A percentile compares a stretch with the other conserved stretches of the same genome.
phyloP scores from a whole-genome alignment of 2,888 invertebrate genomes.

The Microctonus aethiopoides region DNA sequence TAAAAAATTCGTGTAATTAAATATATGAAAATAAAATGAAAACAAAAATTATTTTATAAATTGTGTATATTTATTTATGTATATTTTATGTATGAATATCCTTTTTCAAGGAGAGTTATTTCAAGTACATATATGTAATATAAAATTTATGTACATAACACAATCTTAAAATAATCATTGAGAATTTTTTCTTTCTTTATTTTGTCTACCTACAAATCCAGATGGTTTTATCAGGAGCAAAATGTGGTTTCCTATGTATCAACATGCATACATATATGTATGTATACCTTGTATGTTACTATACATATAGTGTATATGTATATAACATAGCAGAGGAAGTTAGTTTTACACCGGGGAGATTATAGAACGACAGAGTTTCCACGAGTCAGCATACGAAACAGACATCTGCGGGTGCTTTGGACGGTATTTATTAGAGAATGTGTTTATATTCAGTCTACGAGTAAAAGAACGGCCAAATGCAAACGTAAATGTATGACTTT shows the following conservation, averaged over 20 bases:
- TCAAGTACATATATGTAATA: background rate
- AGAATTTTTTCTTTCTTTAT: background rate
- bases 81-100: no score
- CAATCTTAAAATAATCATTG: background rate
- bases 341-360: conserved; percentile 26
- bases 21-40: no score
- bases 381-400: conserved; percentile 5
- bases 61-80: no score
- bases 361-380: conserved; percentile 22
- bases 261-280: no score
- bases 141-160: background rate
- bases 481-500: background rate
- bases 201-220: background rate
- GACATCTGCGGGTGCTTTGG: conserved; percentile 26
- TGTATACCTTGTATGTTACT: background rate
- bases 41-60: no score
- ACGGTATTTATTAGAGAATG: conserved; percentile 7
- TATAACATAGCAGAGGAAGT: conserved; percentile 14
- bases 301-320: no score
- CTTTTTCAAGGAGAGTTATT: no score
- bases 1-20: no score
- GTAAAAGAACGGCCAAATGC: background rate
- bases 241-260: background rate
- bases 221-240: background rate
- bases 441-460: background rate